phyloP scores from a whole-genome alignment of 2,888 invertebrate species.

The Leptura quadrifasciata region DNA sequence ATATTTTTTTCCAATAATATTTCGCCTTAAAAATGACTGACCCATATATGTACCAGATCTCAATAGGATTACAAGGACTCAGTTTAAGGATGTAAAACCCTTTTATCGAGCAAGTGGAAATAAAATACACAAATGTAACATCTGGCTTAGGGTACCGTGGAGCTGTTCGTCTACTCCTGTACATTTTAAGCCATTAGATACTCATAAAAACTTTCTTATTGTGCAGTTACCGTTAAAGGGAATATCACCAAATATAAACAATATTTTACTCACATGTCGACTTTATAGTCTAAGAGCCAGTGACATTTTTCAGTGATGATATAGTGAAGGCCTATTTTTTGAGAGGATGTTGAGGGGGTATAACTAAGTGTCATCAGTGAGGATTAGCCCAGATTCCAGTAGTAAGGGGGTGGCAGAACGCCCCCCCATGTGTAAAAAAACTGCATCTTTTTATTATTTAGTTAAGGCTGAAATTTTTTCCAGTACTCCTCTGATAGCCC shows the following conservation, averaged over 20 bases:
- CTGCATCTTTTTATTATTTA: no score
- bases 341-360: no score
- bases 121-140: slow-evolving; percentile 61
- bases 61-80: slow-evolving; percentile 60
- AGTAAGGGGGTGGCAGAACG: no score
- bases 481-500: no score
- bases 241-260: slow-evolving; percentile 44
- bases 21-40: slow-evolving; percentile 52
- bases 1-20: neutral
- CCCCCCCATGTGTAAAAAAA: no score
- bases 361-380: no score
- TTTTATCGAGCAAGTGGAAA: slow-evolving; percentile 59
- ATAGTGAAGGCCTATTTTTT: no score
- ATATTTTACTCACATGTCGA: slow-evolving; percentile 28
- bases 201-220: slow-evolving; percentile 57
- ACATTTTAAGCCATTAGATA: slow-evolving; percentile 58
- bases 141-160: slow-evolving; percentile 55
- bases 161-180: slow-evolving; percentile 48
- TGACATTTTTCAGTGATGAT: no score
- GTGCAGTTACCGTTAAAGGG: slow-evolving; percentile 42
- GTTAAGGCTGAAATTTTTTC: no score
- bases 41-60: slow-evolving; percentile 59
- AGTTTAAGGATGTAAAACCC: slow-evolving; percentile 60
- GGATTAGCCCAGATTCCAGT: no score
- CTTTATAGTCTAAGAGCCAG: neutral